phyloP scores from a whole-genome alignment of 2,888 invertebrate species.

The Sesia apiformis region DNA sequence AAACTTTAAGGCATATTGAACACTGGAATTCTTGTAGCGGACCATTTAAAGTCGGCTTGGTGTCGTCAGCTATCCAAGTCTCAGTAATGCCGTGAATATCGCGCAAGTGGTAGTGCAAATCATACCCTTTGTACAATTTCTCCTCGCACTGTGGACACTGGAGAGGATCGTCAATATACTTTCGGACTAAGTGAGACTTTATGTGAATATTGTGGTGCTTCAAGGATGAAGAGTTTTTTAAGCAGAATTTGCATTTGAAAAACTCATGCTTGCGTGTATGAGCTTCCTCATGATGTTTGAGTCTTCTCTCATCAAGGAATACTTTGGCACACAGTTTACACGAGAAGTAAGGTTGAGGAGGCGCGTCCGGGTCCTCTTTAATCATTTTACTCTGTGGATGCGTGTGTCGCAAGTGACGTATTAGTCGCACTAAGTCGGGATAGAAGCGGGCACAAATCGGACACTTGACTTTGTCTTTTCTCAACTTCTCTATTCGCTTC shows the following conservation, averaged over 20 bases:
- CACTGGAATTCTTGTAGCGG: conserved; percentile 62
- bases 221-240: conserved; percentile 52
- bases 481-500: conserved; percentile 48
- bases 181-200: conserved; percentile 52
- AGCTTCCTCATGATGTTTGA: conserved; percentile 50
- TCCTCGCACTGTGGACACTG: conserved; percentile 57
- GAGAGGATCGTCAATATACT: conserved; percentile 52
- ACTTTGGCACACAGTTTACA: conserved; percentile 64
- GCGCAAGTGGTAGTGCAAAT: conserved; percentile 56
- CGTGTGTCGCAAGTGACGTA: conserved; percentile 53
- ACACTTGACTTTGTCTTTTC: conserved; percentile 60
- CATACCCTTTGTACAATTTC: conserved; percentile 52
- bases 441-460: conserved; percentile 60
- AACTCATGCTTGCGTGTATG: conserved; percentile 59
- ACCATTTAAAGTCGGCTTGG: conserved; percentile 34
- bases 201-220: conserved; percentile 57
- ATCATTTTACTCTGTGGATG: conserved; percentile 71
- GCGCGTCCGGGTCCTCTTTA: conserved; percentile 64
- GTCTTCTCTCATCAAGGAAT: conserved; percentile 46
- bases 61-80: conserved; percentile 58
- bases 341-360: conserved; percentile 44
- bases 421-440: conserved; percentile 54
- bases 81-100: conserved; percentile 53
- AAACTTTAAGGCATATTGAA: conserved; percentile 57
- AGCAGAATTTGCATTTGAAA: conserved; percentile 66